phyloP scores from a whole-genome alignment of 2,888 invertebrate species.

The Steinernema hermaphroditum region DNA sequence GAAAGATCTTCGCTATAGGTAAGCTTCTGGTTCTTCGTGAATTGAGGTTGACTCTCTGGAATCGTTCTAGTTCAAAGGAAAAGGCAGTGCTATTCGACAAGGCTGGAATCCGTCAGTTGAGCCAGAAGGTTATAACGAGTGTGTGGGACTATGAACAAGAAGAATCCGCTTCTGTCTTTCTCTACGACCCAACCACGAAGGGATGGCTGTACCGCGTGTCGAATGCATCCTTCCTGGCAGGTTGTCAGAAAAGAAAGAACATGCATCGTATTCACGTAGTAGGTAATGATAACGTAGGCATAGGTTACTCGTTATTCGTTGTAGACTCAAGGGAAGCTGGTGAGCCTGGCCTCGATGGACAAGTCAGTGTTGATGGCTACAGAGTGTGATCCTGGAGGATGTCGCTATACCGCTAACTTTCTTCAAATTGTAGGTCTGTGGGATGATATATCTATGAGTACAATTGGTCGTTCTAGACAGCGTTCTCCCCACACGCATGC shows the following conservation, averaged over 20 bases:
- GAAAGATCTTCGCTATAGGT: not conserved
- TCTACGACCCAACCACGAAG: not conserved
- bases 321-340: not conserved
- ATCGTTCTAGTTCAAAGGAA: not conserved
- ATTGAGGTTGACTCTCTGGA: too few relatives aligned
- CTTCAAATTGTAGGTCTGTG: not conserved
- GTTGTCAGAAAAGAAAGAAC: not conserved
- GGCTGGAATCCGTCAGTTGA: not conserved
- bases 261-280: not conserved
- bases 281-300: too few relatives aligned
- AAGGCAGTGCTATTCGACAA: not conserved
- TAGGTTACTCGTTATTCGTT: not conserved
- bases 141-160: not conserved
- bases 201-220: constrained; percentile 8
- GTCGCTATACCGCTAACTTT: not conserved
- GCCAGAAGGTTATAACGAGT: not conserved
- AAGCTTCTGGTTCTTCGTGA: too few relatives aligned
- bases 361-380: not conserved
- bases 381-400: not conserved
- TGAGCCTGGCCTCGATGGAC: not conserved
- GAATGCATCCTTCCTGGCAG: not conserved
- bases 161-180: not conserved
- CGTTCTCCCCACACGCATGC: not conserved
- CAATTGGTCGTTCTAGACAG: not conserved
- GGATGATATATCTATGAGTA: too few relatives aligned